Conservation (phyloP, 1,140 invertebrate species). For the Hypothenemus hampei region DNA sequence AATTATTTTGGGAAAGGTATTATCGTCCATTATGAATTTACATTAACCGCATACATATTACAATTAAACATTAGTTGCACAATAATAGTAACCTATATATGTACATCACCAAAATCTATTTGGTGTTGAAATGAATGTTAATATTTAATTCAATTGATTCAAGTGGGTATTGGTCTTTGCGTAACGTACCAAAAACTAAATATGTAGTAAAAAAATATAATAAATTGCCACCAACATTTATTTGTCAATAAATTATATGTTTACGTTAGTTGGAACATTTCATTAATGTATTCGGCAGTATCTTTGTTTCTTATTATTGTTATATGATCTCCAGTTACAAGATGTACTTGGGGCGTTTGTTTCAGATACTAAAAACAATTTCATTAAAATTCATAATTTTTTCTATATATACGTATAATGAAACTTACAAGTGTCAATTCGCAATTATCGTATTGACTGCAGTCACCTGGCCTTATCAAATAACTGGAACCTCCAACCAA, state of each 20-base stretch:
- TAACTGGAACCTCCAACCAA: conserved; percentile 33
- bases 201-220: neutral
- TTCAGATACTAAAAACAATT: conserved; percentile 36
- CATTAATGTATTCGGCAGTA: conserved; percentile 39
- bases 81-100: too few species aligned
- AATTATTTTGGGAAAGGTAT: too few species aligned
- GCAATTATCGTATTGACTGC: conserved; percentile 41
- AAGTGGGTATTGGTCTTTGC: too few species aligned
- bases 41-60: too few species aligned
- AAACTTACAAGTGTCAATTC: conserved; percentile 36
- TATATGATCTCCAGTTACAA: conserved; percentile 38
- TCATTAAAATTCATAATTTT: conserved; percentile 1
- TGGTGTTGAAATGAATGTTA: too few species aligned
- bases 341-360: conserved; percentile 29
- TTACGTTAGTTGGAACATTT: conserved; percentile 27
- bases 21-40: too few species aligned
- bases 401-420: neutral
- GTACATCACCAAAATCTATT: too few species aligned
- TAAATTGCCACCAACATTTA: conserved; percentile 1
- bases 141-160: too few species aligned
- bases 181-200: neutral
- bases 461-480: conserved; percentile 38
- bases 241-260: neutral
- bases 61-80: too few species aligned
- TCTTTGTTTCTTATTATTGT: conserved; percentile 34